These are phyloP conservation scores for Trissolcus japonicus DNA, from an alignment of 2,888 invertebrate species.

Conservation along the genomic window DNA sequence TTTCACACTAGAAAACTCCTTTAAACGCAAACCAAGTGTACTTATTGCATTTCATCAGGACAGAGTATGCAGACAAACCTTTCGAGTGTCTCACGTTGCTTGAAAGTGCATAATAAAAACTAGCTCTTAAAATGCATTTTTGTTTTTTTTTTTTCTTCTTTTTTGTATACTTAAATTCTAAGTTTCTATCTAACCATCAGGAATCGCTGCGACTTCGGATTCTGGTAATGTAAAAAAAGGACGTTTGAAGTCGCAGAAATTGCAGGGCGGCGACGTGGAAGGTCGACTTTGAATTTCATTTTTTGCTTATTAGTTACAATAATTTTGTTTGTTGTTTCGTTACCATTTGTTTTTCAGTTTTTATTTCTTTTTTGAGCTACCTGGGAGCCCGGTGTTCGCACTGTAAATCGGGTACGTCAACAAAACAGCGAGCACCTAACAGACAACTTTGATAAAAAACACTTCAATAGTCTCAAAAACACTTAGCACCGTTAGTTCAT, in stretches of 20 bases:
- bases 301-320: no score
- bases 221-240: neutral
- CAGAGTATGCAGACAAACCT: slow-evolving; percentile 20
- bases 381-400: neutral
- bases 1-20: slow-evolving; percentile 46
- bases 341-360: neutral
- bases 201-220: neutral
- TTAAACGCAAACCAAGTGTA: slow-evolving; percentile 68
- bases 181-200: neutral
- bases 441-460: neutral
- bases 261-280: slow-evolving; percentile 7
- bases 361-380: neutral
- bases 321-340: no score
- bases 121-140: slow-evolving; percentile 2
- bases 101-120: neutral
- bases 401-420: neutral
- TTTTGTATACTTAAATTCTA: no score
- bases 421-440: slow-evolving; percentile 1
- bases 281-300: neutral
- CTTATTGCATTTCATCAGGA: slow-evolving; percentile 69
- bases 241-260: slow-evolving; percentile 1
- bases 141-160: no score
- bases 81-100: slow-evolving; percentile 20
- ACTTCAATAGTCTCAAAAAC: neutral
- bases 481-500: slow-evolving; percentile 54